Evolutionary conservation across 2,113 vertebrate genomes (phyloP).

Genomic region (Clarias magur): DNA sequence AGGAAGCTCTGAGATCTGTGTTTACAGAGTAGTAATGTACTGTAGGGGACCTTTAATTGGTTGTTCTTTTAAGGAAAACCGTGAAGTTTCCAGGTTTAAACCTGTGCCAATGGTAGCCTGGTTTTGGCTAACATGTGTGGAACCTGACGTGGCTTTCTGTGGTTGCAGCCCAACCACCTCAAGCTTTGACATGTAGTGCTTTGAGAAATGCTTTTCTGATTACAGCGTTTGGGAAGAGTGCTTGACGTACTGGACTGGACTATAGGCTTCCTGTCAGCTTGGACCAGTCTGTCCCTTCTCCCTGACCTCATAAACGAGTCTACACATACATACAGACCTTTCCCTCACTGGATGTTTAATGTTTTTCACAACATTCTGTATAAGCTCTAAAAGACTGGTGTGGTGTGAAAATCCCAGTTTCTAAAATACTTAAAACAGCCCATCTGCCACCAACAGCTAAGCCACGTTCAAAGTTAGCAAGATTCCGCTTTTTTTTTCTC

Average conservation of each 20-base stretch:
- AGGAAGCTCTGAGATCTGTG: too few species aligned
- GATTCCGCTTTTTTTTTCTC: neutral
- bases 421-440: neutral
- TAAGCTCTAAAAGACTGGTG: neutral
- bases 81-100: neutral
- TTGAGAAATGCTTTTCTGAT: neutral
- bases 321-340: neutral
- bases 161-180: neutral
- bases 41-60: neutral
- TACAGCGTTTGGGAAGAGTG: neutral
- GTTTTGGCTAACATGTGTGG: neutral
- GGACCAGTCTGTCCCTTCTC: neutral
- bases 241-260: neutral
- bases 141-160: neutral
- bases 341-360: neutral
- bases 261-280: neutral
- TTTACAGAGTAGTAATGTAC: too few species aligned
- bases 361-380: neutral
- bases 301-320: neutral
- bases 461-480: neutral
- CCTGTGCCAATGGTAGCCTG: neutral
- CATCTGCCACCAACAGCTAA: neutral
- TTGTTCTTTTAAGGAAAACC: neutral
- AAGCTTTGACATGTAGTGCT: neutral
- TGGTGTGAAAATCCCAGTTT: neutral